Evolutionary conservation across 2,113 vertebrate species (phyloP).

Genomic region (Austrofundulus limnaeus): DNA sequence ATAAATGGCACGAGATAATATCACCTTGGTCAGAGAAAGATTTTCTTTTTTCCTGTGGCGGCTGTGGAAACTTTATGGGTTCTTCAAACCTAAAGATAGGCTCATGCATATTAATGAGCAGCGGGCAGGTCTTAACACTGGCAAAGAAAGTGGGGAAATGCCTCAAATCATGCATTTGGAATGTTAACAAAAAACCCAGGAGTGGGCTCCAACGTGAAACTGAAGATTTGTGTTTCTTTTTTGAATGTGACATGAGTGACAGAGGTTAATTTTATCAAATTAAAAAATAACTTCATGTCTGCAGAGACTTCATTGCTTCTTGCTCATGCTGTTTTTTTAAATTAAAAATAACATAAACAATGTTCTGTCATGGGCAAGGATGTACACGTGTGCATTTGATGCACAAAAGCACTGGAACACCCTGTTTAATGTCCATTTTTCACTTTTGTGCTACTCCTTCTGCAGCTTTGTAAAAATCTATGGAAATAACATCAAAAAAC

Average conservation of each 20-base stretch:
- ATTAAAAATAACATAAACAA: too few relatives aligned
- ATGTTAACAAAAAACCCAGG: constrained; percentile 49
- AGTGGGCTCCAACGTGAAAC: constrained; percentile 10
- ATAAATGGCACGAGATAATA: neutral
- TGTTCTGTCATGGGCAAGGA: too few relatives aligned
- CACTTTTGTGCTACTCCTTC: too few relatives aligned
- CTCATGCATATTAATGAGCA: constrained; percentile 54
- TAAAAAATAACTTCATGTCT: neutral
- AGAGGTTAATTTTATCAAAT: constrained; percentile 7
- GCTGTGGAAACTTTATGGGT: neutral
- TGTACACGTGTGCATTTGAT: too few relatives aligned
- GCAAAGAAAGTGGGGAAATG: constrained; percentile 42
- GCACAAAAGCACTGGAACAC: too few relatives aligned
- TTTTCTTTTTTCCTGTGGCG: constrained; percentile 7
- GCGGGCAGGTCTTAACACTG: constrained; percentile 27
- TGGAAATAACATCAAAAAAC: too few relatives aligned
- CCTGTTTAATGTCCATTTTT: too few relatives aligned
- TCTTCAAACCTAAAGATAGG: constrained; percentile 25
- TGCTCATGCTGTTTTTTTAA: neutral
- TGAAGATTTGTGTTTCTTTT: neutral
- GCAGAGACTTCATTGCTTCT: neutral
- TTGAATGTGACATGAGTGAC: neutral
- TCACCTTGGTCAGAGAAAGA: constrained; percentile 11
- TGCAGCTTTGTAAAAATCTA: too few relatives aligned
- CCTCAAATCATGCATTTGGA: constrained; percentile 36